Conservation (phyloP, 2,888 invertebrate genomes). For the Volucella bombylans region DNA sequence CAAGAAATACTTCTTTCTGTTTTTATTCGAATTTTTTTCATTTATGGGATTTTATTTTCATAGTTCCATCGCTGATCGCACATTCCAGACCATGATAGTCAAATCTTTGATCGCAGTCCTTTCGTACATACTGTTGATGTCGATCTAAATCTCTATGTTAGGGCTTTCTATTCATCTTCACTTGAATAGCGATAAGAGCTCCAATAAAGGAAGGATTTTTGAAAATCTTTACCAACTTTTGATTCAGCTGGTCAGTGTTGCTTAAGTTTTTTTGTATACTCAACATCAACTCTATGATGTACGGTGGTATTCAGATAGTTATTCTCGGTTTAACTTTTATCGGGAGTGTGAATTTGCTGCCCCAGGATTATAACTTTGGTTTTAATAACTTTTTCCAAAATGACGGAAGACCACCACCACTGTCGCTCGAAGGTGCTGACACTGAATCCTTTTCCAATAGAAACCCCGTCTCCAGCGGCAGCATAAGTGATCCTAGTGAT, state of each 20-base stretch:
- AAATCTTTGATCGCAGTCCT: neutral
- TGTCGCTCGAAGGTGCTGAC: neutral
- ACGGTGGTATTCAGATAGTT: slow-evolving; percentile 7
- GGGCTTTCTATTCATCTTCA: slow-evolving; percentile 1
- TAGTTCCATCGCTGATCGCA: neutral
- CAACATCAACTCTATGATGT: slow-evolving; percentile 34
- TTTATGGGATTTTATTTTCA: slow-evolving; percentile 13
- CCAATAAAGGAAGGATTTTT: neutral
- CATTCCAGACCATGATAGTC: neutral
- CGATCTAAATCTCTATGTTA: neutral
- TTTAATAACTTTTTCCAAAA: slow-evolving; percentile 20
- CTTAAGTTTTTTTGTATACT: slow-evolving; percentile 8
- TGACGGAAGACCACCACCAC: neutral
- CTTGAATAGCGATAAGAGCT: slow-evolving; percentile 29
- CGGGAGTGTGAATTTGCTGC: neutral
- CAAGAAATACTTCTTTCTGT: neutral
- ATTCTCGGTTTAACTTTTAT: neutral
- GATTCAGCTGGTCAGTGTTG: slow-evolving; percentile 28
- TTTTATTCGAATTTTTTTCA: neutral
- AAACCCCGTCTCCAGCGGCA: neutral
- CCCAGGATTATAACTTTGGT: slow-evolving; percentile 1
- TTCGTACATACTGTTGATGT: neutral
- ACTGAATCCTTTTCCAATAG: too few species aligned
- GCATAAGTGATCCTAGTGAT: neutral
- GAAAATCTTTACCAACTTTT: neutral